Percentiles rank a stretch among this genome's conserved stretches.
These are phyloP conservation scores for Rachycentron canadum DNA, from an alignment of 2,797 vertebrate species.

Conservation along the genomic window DNA sequence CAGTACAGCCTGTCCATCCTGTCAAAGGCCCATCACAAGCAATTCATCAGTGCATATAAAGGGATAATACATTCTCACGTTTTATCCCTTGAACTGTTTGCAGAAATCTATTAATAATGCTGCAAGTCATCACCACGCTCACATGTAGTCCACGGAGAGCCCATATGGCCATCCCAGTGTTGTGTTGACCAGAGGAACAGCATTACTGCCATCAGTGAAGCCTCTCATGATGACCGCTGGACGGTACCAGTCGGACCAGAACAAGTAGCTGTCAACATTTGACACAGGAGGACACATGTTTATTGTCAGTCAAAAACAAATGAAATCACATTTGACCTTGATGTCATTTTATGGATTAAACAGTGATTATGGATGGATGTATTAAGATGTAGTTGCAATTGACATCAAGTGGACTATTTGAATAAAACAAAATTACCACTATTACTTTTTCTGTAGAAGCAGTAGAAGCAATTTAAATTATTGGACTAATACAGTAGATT, in stretches of 20 bases:
- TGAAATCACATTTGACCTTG: background rate
- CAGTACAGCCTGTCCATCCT: slow-evolving; percentile 83
- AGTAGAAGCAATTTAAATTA: too few relatives aligned
- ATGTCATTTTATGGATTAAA: background rate
- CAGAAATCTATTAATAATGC: background rate
- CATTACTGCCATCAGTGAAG: slow-evolving; percentile 82
- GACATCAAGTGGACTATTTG: too few relatives aligned
- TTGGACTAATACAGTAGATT: too few relatives aligned
- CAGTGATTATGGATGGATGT: background rate
- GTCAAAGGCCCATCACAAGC: slow-evolving; percentile 23
- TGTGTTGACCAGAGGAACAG: slow-evolving; percentile 82
- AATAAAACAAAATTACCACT: too few relatives aligned
- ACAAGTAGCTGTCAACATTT: slow-evolving; percentile 76
- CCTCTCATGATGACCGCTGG: slow-evolving; percentile 83
- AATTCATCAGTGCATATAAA: background rate
- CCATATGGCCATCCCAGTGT: slow-evolving; percentile 83
- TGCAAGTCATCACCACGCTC: slow-evolving; percentile 37
- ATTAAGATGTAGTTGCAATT: background rate
- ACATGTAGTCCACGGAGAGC: slow-evolving; percentile 82
- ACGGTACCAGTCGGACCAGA: slow-evolving; percentile 85
- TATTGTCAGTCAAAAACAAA: background rate
- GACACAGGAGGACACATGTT: background rate
- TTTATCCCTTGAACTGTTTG: background rate
- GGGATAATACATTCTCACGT: background rate
- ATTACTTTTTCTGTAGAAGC: too few relatives aligned